Percentiles rank a stretch among this genome's conserved stretches.
Conservation (phyloP, 2,113 vertebrate genomes). For the Chiloscyllium plagiosum region DNA sequence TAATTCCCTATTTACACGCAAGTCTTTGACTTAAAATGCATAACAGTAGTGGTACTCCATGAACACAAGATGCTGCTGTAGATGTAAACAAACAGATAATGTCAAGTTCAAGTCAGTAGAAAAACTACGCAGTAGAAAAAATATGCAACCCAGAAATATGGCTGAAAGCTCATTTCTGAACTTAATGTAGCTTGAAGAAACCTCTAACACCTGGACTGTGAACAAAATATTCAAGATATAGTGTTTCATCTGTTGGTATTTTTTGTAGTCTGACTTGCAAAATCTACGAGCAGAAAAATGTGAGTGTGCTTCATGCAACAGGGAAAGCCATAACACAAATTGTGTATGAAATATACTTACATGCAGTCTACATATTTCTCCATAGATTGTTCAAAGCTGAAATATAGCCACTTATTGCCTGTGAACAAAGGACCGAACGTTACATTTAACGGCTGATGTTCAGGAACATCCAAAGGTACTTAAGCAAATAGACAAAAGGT, state of each 20-base stretch:
- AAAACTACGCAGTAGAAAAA: too few species aligned
- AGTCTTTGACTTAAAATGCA: too few species aligned
- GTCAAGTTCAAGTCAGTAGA: background rate
- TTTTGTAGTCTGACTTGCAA: background rate
- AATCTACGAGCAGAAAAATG: too few species aligned
- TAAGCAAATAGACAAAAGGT: background rate
- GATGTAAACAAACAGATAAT: background rate
- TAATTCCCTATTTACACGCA: background rate
- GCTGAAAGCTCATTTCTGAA: background rate
- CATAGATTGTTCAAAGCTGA: background rate
- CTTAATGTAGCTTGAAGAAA: background rate
- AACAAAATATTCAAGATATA: background rate
- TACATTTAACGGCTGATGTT: background rate
- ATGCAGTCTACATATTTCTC: background rate
- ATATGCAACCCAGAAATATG: background rate
- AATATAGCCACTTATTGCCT: background rate
- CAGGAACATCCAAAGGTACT: background rate
- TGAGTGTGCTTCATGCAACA: background rate
- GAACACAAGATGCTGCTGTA: background rate
- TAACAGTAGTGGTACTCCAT: background rate
- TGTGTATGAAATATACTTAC: background rate
- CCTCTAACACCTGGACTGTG: background rate
- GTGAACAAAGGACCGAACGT: too few species aligned
- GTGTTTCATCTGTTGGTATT: background rate
- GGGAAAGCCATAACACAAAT: background rate